Conservation (phyloP, 2,113 vertebrate genomes). For the Vireo altiloquus region DNA sequence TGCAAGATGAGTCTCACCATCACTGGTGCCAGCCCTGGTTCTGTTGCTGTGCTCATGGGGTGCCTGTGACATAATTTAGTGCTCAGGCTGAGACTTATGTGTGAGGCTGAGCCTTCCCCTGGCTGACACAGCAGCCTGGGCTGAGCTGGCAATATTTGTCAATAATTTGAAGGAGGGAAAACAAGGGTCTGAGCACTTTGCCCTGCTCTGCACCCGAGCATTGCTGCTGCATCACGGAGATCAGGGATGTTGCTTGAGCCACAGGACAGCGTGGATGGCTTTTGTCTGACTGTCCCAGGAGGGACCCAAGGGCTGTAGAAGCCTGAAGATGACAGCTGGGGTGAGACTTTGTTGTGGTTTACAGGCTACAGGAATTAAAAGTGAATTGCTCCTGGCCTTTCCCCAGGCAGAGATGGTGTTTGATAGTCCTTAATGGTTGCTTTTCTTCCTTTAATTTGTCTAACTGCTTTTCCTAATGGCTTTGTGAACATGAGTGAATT, state of each 20-base stretch:
- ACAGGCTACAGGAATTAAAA: not conserved
- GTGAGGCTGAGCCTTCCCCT: not conserved
- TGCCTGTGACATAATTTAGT: accelerated
- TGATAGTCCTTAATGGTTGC: constrained; percentile 16
- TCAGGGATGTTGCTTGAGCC: not conserved
- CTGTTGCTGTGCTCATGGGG: not conserved
- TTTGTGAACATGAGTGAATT: not conserved
- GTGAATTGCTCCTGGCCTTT: not conserved
- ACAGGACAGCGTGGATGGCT: accelerated
- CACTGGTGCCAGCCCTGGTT: not conserved
- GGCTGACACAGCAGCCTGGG: not conserved
- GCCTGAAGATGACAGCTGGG: not conserved
- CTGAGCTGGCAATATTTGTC: not conserved
- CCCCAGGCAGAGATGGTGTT: not conserved
- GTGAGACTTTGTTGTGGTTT: not conserved
- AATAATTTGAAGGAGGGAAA: not conserved
- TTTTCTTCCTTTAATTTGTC: constrained; percentile 32
- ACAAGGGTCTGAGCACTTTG: accelerated
- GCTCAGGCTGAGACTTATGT: not conserved
- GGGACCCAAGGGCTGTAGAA: not conserved
- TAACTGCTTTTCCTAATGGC: constrained; percentile 32
- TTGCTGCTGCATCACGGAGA: accelerated
- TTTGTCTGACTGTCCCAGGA: not conserved
- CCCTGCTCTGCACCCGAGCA: not conserved
- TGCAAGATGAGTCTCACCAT: not conserved